Conservation (phyloP, 37 sponge, comb jelly and placozoan species). For the Eunapius fragilis region DNA sequence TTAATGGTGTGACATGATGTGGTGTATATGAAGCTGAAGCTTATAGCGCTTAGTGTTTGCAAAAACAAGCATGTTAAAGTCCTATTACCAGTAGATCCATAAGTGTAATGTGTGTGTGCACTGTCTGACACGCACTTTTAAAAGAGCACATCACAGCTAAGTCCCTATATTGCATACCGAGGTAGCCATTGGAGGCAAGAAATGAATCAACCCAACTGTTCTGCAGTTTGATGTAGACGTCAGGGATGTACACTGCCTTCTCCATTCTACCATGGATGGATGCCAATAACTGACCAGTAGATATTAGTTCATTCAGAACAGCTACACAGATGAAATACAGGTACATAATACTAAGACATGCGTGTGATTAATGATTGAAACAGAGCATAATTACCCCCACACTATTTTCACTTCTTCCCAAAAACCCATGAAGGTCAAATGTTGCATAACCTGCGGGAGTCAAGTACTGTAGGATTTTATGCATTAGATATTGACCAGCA, state of each 20-base stretch:
- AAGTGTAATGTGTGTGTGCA: too few species aligned
- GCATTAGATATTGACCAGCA: background rate
- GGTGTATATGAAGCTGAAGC: too few species aligned
- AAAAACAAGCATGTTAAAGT: too few species aligned
- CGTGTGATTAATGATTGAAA: background rate
- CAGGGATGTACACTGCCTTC: conserved; percentile 84
- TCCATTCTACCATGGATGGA: conserved; percentile 70
- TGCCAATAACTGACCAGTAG: conserved; percentile 67
- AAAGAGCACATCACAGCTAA: background rate
- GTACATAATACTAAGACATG: background rate
- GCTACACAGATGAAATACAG: conserved; percentile 27
- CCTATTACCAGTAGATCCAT: too few species aligned
- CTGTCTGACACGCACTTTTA: too few species aligned
- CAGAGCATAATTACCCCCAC: background rate
- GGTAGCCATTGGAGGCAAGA: conserved; percentile 85
- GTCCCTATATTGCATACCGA: conserved; percentile 68
- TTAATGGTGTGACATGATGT: too few species aligned
- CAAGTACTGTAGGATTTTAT: background rate
- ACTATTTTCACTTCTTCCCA: background rate
- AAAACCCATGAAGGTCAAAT: too few species aligned
- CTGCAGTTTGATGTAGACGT: conserved; percentile 79
- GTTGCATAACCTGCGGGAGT: too few species aligned
- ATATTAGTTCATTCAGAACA: conserved; percentile 66
- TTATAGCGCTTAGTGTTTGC: too few species aligned
- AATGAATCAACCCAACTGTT: conserved; percentile 90